Percentiles rank a stretch among this genome's conserved stretches.
Conservation (phyloP, 2,888 invertebrate genomes). For the Cenopis cana region DNA sequence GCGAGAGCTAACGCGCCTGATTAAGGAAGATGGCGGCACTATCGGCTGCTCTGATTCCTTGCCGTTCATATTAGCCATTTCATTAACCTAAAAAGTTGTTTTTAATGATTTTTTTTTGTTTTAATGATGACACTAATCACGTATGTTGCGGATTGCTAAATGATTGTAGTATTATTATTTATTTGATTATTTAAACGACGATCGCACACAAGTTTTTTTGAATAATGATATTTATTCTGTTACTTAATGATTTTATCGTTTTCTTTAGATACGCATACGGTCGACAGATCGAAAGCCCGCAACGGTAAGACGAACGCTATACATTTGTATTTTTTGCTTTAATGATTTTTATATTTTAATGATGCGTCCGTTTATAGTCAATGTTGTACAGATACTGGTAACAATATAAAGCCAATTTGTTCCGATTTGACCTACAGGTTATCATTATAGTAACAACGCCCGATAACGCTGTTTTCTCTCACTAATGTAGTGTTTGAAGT, state of each 20-base stretch:
- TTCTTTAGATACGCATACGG: not conserved
- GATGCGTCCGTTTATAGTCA: conserved; percentile 26
- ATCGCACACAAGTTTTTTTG: too few relatives aligned
- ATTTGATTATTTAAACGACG: too few relatives aligned
- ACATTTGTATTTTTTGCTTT: not conserved
- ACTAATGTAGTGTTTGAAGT: not conserved
- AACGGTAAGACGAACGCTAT: not conserved
- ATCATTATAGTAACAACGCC: conserved; percentile 12
- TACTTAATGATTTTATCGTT: not conserved
- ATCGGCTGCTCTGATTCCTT: conserved; percentile 66
- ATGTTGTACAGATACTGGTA: conserved; percentile 2
- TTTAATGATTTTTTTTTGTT: conserved; percentile 20
- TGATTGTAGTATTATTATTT: not conserved
- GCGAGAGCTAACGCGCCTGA: conserved; percentile 76
- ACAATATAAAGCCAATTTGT: conserved; percentile 44
- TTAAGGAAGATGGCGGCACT: conserved; percentile 78
- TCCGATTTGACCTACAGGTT: conserved; percentile 46
- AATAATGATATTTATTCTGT: not conserved
- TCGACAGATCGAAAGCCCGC: not conserved
- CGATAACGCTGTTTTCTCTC: conserved; percentile 30
- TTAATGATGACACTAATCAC: conserved; percentile 40
- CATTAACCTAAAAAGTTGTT: conserved; percentile 51
- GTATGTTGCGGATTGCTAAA: conserved; percentile 52
- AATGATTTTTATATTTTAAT: conserved; percentile 16
- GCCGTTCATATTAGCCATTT: conserved; percentile 77